Base-by-base conservation (phyloP, 2,888 invertebrate genomes). In the Drosophila falleni region DNA sequence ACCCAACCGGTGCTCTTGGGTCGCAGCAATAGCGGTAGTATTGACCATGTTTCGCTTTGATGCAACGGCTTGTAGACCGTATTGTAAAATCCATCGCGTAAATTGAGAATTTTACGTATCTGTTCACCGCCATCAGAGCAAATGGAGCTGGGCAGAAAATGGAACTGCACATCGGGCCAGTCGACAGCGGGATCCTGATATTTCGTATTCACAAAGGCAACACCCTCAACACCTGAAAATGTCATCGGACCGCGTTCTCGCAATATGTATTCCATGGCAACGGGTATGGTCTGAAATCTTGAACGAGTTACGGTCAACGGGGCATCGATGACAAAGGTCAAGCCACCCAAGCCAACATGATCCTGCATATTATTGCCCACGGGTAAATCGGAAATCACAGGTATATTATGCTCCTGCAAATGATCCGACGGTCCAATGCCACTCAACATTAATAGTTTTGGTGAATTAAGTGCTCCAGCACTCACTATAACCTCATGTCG, bases 1-100 rank as follows among this genome's bases (percentile, higher is more conserved):
- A 99, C 93, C 95, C 96, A 96, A 0, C 99, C 99, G 0, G 95
- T 95, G 90, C 98, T 98, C 88, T 95, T 96, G 0, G 99, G 98
- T 6, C 98, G 94, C 78, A 99, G 92, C 0, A 97, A 92, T 4
- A 97, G 92, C 0, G 97, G 97, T 31, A 97, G 92, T 71, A 97
- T 96, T 0, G 96, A 96, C 97, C 97, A 97, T 0, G 97, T 96
- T 89, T 97, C 97, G 0, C 96, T 94, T 63, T 95, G 94, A 29
- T 95, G 94, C 47, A 97, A 93, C 0, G 97, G 97, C 87, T 97
- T 96, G 90, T 97, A 97, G 71, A 97, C 95, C 0, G 97, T 96
- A 78, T 97, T 97, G 90, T 96, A 97, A 13, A 97, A 96, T 62
- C 96, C 94, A 89, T 97, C 97, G 3, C 96, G 93, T 3, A 97